Evolutionary conservation across 2,888 invertebrate genomes (phyloP).

Genomic region (Apotomis capreana): DNA sequence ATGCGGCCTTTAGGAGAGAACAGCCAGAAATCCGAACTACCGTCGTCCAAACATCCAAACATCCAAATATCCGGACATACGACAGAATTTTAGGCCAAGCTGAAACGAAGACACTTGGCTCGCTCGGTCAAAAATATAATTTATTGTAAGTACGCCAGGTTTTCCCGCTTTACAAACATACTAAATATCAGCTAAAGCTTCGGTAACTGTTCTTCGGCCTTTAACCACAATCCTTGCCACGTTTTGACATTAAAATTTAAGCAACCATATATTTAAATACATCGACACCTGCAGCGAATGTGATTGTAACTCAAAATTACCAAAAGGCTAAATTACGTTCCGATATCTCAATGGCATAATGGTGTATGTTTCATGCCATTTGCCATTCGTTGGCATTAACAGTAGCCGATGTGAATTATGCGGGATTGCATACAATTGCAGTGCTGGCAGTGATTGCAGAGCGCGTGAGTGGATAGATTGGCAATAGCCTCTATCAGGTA

Average conservation of each 20-base stretch:
- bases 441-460: constrained; percentile 45
- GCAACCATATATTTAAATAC: background rate
- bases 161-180: too few species aligned
- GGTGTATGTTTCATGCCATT: background rate
- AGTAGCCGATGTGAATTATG: constrained; percentile 47
- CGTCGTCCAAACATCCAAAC: too few species aligned
- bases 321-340: background rate
- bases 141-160: too few species aligned
- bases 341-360: background rate
- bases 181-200: too few species aligned
- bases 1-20: too few species aligned
- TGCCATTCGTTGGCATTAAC: constrained; percentile 29
- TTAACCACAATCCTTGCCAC: background rate
- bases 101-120: too few species aligned
- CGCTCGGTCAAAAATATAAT: too few species aligned
- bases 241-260: background rate
- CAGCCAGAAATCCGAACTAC: too few species aligned
- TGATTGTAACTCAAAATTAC: constrained; percentile 2
- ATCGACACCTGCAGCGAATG: constrained; percentile 1
- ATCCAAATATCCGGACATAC: too few species aligned
- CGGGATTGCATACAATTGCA: constrained; percentile 49
- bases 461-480: constrained; percentile 37
- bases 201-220: too few species aligned
- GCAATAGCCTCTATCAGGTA: background rate
- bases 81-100: too few species aligned